Percentiles rank a stretch among this genome's conserved stretches.
phyloP scores from a whole-genome alignment of 2,797 vertebrate genomes.

The Premnoplex brunnescens region DNA sequence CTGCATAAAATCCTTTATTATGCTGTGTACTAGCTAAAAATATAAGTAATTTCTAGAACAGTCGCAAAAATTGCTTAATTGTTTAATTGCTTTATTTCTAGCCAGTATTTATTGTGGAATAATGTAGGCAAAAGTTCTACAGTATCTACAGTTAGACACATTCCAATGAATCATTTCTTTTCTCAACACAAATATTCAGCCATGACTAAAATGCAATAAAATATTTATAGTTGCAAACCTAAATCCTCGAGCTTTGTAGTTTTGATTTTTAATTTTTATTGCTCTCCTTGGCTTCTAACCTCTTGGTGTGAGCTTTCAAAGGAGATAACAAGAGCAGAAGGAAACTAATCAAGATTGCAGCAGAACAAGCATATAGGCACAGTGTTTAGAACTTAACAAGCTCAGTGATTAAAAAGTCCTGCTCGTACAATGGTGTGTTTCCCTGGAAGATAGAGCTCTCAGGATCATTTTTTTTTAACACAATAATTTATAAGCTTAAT shows the following conservation, averaged over 20 bases:
- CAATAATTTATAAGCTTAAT: neutral
- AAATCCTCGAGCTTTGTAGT: neutral
- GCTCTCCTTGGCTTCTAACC: neutral
- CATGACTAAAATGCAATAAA: neutral
- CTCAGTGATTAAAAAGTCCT: constrained; percentile 28
- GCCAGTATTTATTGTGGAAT: neutral
- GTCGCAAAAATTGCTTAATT: neutral
- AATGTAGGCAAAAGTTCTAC: neutral
- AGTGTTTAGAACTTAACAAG: neutral
- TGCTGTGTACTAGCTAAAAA: neutral
- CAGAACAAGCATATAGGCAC: neutral
- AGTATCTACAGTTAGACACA: neutral
- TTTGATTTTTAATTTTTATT: neutral
- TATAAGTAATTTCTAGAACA: neutral
- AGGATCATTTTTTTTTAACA: neutral
- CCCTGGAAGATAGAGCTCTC: neutral
- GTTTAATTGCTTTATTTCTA: neutral
- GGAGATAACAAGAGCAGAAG: neutral
- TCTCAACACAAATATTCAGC: neutral
- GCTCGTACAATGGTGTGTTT: neutral
- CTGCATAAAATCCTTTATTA: neutral
- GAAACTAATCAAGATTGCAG: constrained; percentile 34
- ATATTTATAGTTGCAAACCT: neutral
- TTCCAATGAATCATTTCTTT: neutral
- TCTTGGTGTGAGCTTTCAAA: neutral